Evolutionary conservation across 2,113 vertebrate species (phyloP), one percentile per base, ranked within the genome.

Genomic region (Aviceda subcristata): DNA sequence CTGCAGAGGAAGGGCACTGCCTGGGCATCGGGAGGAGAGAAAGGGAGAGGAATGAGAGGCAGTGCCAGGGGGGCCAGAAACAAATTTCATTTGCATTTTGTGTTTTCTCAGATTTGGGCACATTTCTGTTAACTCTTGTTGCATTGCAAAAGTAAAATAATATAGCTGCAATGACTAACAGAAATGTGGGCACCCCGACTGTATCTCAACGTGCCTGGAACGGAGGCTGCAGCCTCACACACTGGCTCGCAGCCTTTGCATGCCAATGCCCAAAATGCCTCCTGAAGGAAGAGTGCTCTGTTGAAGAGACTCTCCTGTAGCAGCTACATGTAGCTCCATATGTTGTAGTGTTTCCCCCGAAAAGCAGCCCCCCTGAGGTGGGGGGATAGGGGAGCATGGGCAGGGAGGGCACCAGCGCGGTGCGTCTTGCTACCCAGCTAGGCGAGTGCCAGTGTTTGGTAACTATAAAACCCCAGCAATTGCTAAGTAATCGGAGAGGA

Each of bases 391-490:
- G n/a, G 34, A 78, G 17, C 62, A 46, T 3, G 23, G 56, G 15
- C n/a, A 66, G 46, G 22, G 79, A 66, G 19, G 39, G 29, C 45
- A 85, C 21, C 24, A 32, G 22, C 2, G 0, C 0, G 4, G 15
- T 26, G 32, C 12, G 4, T 32, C 56, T 55, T n/a, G 41, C 73
- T 50, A 24, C 21, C 26, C 57, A 46, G 32, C 30, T 3, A 45
- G 46, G 13, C 2, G 3, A 39, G 60, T 4, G 4, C 20, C 69
- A 51, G 24, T 1, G 3, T 30, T 48, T 10, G 3, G 32, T 9
- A 45, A 53, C 38, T 67, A 50, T 5, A 59, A 32, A 90, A 32
- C 27, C 19, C 26, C 18, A 30, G 53, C 38, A 68, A 75, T 12
- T 34, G 23, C 48, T 27, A 46, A 8, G 36, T n/a, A 80, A 83